A percentile compares a stretch with the other conserved stretches of the same genome.
phyloP scores from a whole-genome alignment of 2,888 invertebrate species.

The Agrilus mali region DNA sequence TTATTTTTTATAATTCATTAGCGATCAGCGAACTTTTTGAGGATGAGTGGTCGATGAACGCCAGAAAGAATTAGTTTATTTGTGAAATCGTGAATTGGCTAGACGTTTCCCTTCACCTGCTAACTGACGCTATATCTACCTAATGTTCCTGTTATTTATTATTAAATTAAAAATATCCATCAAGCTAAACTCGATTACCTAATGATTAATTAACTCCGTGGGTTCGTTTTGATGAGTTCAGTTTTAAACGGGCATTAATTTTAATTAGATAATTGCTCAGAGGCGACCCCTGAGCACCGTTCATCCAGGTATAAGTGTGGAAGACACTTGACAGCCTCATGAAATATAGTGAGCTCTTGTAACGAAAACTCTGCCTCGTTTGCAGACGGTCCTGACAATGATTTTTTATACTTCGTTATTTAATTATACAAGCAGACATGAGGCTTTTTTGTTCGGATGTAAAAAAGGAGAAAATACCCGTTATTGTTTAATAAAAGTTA shows the following conservation, averaged over 20 bases:
- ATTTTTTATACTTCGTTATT: background rate
- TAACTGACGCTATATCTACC: constrained; percentile 24
- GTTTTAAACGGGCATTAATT: constrained; percentile 35
- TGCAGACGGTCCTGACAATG: constrained; percentile 1
- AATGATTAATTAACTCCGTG: constrained; percentile 33
- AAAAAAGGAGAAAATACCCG: no score
- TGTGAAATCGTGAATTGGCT: constrained; percentile 14
- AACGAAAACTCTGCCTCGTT: constrained; percentile 19
- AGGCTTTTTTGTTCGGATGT: no score
- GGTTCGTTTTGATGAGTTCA: constrained; percentile 32
- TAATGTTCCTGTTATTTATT: constrained; percentile 34
- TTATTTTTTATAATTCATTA: no score
- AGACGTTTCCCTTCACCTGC: constrained; percentile 32
- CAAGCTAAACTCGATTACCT: constrained; percentile 31
- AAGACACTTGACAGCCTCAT: constrained; percentile 20
- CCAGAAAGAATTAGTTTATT: no score
- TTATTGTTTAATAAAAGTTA: no score
- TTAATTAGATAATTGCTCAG: constrained; percentile 36
- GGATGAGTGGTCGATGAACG: no score
- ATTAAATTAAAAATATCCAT: constrained; percentile 37
- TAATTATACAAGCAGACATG: no score
- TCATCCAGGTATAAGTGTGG: constrained; percentile 20
- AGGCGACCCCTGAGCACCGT: constrained; percentile 25
- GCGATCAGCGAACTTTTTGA: no score
- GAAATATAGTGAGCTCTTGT: constrained; percentile 22